Percentiles rank a stretch among this genome's conserved stretches.
Conservation (phyloP, 2,888 invertebrate genomes). For the Chalcis sispes region DNA sequence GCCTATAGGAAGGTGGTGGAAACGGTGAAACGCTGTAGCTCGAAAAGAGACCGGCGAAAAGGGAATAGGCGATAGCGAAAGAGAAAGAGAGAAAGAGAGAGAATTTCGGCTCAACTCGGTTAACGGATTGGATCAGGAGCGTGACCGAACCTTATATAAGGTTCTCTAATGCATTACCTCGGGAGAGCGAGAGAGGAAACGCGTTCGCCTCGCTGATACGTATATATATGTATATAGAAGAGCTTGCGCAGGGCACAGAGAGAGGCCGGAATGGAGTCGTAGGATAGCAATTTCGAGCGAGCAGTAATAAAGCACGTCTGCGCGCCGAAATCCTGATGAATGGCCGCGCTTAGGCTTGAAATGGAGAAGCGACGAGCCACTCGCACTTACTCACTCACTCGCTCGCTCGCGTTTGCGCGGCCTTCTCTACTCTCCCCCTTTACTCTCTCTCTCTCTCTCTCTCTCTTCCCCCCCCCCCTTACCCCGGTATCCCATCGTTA, state of each 20-base stretch:
- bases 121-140: conserved; percentile 70
- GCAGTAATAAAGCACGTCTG: conserved; percentile 76
- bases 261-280: conserved; percentile 73
- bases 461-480: conserved; percentile 59
- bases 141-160: conserved; percentile 71
- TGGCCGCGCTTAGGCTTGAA: conserved; percentile 77
- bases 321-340: conserved; percentile 76
- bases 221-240: conserved; percentile 41
- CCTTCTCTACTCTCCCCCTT: background rate
- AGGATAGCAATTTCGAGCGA: conserved; percentile 76
- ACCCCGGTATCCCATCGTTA: background rate
- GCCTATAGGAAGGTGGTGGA: conserved; percentile 31
- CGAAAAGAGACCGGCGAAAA: conserved; percentile 3
- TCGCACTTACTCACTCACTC: conserved; percentile 70
- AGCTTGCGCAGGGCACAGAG: conserved; percentile 52
- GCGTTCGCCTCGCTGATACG: conserved; percentile 40
- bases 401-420: conserved; percentile 17
- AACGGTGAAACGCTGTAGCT: background rate
- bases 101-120: conserved; percentile 68
- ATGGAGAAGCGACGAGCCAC: conserved; percentile 76
- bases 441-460: conserved; percentile 18
- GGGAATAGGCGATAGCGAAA: conserved; percentile 56
- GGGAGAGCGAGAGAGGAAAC: conserved; percentile 36
- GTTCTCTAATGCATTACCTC: conserved; percentile 70
- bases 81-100: conserved; percentile 63